phyloP scores from a whole-genome alignment of 2,797 vertebrate species.

The Melanotaenia trifasciata region DNA sequence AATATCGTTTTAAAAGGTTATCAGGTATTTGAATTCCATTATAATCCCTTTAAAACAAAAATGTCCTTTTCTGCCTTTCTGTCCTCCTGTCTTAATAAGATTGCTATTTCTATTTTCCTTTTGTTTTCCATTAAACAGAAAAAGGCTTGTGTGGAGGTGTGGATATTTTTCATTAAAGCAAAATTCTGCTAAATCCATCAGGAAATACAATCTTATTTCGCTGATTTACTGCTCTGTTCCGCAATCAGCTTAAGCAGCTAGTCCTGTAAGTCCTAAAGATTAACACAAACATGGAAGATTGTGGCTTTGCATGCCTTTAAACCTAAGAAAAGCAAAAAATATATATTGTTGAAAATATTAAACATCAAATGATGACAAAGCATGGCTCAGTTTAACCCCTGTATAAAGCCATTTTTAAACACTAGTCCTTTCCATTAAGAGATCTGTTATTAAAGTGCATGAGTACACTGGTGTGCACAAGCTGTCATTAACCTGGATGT shows the following conservation, averaged over 20 bases:
- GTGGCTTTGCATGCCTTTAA: neutral
- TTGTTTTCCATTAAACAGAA: neutral
- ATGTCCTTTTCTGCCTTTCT: neutral
- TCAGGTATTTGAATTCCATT: neutral
- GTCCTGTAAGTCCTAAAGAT: neutral
- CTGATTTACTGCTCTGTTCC: neutral
- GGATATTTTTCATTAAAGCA: neutral
- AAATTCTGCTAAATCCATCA: neutral
- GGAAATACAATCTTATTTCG: neutral
- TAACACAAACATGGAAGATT: neutral
- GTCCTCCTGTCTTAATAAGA: neutral
- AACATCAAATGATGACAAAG: neutral
- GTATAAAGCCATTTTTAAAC: neutral
- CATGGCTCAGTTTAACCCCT: neutral
- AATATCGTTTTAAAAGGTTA: neutral
- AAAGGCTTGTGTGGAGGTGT: neutral
- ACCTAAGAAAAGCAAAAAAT: neutral
- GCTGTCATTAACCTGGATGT: conserved; percentile 53
- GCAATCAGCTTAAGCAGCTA: neutral
- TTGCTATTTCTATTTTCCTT: neutral
- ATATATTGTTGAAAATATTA: neutral
- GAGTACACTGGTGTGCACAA: conserved; percentile 25
- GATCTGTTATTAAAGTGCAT: conserved; percentile 5
- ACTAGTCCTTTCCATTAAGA: conserved; percentile 12
- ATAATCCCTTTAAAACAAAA: neutral